Conservation (phyloP, 2,888 invertebrate species). For the Salpingus planirostris region DNA sequence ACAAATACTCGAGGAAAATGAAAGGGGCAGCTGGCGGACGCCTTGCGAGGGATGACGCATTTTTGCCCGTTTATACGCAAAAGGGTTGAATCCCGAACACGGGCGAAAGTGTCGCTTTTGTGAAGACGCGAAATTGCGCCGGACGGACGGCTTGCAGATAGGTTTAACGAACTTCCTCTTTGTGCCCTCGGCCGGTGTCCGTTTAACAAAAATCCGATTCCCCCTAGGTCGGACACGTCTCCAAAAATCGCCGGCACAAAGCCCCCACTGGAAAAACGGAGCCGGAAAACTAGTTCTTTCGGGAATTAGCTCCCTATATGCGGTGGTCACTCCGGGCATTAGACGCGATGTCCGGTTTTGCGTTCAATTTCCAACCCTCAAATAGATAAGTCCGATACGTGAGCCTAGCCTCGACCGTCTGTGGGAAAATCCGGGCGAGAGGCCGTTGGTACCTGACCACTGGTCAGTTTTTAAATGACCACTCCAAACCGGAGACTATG, state of each 20-base stretch:
- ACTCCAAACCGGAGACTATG: neutral
- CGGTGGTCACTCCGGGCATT: conserved; percentile 15
- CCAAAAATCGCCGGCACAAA: conserved; percentile 21
- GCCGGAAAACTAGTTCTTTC: conserved; percentile 25
- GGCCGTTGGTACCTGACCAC: conserved; percentile 15
- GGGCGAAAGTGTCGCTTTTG: no score
- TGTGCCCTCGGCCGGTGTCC: no score
- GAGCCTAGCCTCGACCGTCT: conserved; percentile 13
- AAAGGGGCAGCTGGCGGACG: no score
- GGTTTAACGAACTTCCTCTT: no score
- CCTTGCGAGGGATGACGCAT: no score
- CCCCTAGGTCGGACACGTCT: no score
- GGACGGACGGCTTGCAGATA: no score
- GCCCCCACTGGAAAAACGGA: conserved; percentile 23
- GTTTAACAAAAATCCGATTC: no score
- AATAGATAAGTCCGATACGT: conserved; percentile 14
- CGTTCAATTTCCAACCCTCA: conserved; percentile 13
- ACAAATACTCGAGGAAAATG: no score
- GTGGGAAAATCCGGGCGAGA: conserved; percentile 13
- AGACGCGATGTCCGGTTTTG: conserved; percentile 15
- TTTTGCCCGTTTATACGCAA: no score
- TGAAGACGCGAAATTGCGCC: no score
- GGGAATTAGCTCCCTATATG: conserved; percentile 7
- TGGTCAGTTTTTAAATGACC: conserved; percentile 17
- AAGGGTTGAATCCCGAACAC: no score